Base-by-base conservation (phyloP, 1,140 invertebrate genomes). In the Polypedilum vanderplanki region DNA sequence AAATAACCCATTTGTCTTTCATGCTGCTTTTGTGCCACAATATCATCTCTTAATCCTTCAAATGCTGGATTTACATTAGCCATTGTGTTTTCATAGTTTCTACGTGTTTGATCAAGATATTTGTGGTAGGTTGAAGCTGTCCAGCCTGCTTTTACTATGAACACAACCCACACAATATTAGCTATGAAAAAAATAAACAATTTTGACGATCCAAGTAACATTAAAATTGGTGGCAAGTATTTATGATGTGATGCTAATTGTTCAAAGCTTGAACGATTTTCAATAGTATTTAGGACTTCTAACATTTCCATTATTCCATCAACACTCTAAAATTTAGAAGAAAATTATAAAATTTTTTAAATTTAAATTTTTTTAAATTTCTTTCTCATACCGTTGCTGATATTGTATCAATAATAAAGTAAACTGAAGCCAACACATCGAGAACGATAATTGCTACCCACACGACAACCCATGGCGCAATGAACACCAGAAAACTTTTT, bases 21-120 rank as follows among this genome's bases (percentile, higher is more conserved):
- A 20, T 70, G 65, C 18, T 70, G 65, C 10, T 70, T 70, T 12
- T 70, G 65, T 8, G 65, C 65, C 1, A 70, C 20, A 20, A 12
- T 10, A 70, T 70, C 65, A 70, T 18, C 20, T 70, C 20, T 18
- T 9, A 22, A 10, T 0, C 8, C 65, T 70, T 70, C 65, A 70
- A 70, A 70, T 70, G 65, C 65, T 70, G 65, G 65, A 70, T 70
- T 70, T 22, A 22, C 20, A 70, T 22, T 18, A 70, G 65, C 17
- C 65, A 70, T 70, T 18, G 17, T 70, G 10, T 70, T 70, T 18
- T 70, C 20, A 22, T 70, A 70, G 8, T 70, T 18, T 70, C 65
- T 70, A 9, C 17, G 9, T 7, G 17, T 70, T 70, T 70, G 17
- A 70, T 70, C 17, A 20, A 18, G 17, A 70, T 70, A 70, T 18